These are phyloP conservation scores for Drosophila paulistorum DNA, from an alignment of 1,140 invertebrate genomes.

Conservation along the genomic window DNA sequence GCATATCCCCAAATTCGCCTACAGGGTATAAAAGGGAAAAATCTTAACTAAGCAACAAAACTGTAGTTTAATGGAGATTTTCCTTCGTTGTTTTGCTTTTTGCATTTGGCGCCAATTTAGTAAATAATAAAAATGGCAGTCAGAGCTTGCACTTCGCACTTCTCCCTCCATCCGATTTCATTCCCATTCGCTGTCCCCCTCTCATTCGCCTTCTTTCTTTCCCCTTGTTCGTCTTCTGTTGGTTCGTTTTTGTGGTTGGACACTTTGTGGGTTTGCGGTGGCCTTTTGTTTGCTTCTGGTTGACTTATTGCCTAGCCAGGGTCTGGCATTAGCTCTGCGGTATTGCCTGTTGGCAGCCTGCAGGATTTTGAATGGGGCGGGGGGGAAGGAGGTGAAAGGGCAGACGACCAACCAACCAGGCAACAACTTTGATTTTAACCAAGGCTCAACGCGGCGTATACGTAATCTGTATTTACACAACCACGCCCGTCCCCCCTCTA, in stretches of 20 bases:
- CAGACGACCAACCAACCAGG: constrained; percentile 13
- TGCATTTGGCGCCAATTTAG: constrained; percentile 79
- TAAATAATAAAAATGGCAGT: constrained; percentile 78
- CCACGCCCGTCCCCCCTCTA: background rate
- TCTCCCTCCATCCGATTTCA: constrained; percentile 2
- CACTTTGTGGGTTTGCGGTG: constrained; percentile 71
- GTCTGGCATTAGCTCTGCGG: constrained; percentile 56
- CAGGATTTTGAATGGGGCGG: constrained; percentile 13
- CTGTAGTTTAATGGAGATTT: constrained; percentile 69
- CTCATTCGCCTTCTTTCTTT: constrained; percentile 10
- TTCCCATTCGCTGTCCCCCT: background rate
- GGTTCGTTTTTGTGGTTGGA: constrained; percentile 56
- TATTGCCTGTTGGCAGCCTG: background rate
- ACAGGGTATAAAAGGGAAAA: constrained; percentile 20
- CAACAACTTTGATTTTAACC: constrained; percentile 54
- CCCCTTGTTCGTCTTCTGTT: constrained; percentile 16
- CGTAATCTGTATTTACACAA: constrained; percentile 68
- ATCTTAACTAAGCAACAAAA: constrained; percentile 51
- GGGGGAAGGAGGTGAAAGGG: background rate
- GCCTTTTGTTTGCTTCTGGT: constrained; percentile 65
- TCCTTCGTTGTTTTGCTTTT: constrained; percentile 60
- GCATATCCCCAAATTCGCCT: background rate
- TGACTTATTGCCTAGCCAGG: constrained; percentile 67
- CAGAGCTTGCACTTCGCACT: constrained; percentile 72
- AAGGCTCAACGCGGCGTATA: constrained; percentile 60